These are phyloP conservation scores for Hofmannophila pseudospretella DNA, from an alignment of 2,888 invertebrate genomes.

Conservation along the genomic window DNA sequence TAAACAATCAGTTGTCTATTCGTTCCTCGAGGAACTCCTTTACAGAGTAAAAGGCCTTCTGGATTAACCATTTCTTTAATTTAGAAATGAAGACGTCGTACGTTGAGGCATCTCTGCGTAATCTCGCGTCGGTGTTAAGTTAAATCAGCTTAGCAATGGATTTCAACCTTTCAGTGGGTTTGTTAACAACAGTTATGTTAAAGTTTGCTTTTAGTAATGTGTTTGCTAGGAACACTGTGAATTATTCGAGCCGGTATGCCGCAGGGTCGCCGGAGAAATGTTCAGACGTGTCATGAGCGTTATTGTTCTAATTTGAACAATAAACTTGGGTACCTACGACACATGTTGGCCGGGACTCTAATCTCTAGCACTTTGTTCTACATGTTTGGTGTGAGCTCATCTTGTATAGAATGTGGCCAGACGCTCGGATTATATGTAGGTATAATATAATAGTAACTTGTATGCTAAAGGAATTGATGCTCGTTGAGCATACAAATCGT, in stretches of 20 bases:
- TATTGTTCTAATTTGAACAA: slow-evolving; percentile 21
- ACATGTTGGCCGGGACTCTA: not conserved
- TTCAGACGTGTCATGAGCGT: slow-evolving; percentile 11
- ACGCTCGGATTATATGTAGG: not conserved
- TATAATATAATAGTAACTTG: too few relatives aligned
- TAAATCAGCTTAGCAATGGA: not conserved
- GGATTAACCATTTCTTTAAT: too few relatives aligned
- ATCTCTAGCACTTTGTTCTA: not conserved
- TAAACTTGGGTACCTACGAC: slow-evolving; percentile 16
- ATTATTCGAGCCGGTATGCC: not conserved
- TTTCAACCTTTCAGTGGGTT: not conserved
- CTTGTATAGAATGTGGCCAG: not conserved
- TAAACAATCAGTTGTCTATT: too few relatives aligned
- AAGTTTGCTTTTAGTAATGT: not conserved
- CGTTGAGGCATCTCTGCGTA: too few relatives aligned
- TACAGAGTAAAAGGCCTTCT: too few relatives aligned
- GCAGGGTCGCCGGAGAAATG: slow-evolving; percentile 4
- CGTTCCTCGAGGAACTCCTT: too few relatives aligned
- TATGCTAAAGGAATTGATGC: too few relatives aligned
- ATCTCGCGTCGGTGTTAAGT: too few relatives aligned
- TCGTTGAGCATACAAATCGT: too few relatives aligned
- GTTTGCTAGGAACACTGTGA: not conserved
- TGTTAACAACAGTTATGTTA: not conserved
- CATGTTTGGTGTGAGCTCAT: not conserved
- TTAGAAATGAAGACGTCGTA: too few relatives aligned